Base-by-base conservation (phyloP, 2,888 invertebrate species). In the Drosophila buzzatii region DNA sequence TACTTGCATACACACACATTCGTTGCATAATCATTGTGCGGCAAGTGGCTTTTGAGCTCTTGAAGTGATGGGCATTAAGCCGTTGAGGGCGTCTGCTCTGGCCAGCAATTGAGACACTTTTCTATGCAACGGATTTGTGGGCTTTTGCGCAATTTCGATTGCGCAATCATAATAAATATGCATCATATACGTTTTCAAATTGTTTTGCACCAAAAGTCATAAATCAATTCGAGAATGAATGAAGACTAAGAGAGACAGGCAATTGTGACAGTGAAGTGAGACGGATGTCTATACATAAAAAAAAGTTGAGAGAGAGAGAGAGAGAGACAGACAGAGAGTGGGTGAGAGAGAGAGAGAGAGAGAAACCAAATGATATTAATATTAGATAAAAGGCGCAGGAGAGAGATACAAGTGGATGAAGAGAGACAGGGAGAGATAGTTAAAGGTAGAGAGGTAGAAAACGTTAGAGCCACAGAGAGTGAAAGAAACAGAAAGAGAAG, bases 91-190 rank as follows among this genome's bases (percentile, higher is more conserved):
- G 61, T 57, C 60, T 72, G 75, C 73, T 79, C 69, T 70, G 81
- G 65, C 69, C 73, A 68, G 64, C 71, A 52, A 79, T 51, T 51
- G 67, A 80, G 70, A 79, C 89, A 79, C 85, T 84, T 79, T 89
- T 76, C 70, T 73, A 72, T 70, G 70, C 62, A 58, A 59, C 64
- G 47, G 58, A 74, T 47, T 57, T 39, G 57, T 49, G 58, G 53
- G 67, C 42, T 27, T 56, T 73, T 73, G 70, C 47, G 33, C 67
- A 80, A 81, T 85, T 70, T 70, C 65, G 62, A 70, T 79, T 77
- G 73, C 73, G 69, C 83, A 70, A 85, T 79, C 76, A 82, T 71
- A 80, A 82, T 82, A 83, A 85, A 88, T 51, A 51, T 83, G 58
- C 64, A 70, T 75, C 76, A 65, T 64, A 60, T 44, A 49, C 51